Percentiles rank a stretch among this genome's conserved stretches.
phyloP scores from a whole-genome alignment of 2,888 invertebrate species.

The Habroteleia sp. region DNA sequence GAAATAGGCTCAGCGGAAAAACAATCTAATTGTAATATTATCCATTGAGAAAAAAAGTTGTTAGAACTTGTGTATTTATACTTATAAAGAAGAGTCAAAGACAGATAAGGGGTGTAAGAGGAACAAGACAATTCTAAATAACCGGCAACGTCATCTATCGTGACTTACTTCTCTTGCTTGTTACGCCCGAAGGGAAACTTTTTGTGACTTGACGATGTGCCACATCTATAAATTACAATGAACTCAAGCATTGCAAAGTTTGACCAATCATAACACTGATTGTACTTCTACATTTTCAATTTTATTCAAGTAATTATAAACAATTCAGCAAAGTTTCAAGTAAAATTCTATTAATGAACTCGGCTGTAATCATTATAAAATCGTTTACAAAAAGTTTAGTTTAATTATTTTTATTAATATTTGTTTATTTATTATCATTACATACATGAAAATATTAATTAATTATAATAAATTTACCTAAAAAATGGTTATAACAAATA shows the following conservation, averaged over 20 bases:
- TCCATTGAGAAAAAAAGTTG: too few species aligned
- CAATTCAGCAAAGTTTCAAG: constrained; percentile 25
- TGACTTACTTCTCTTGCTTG: constrained; percentile 41
- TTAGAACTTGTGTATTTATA: too few species aligned
- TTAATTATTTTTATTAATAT: neutral
- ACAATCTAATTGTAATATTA: too few species aligned
- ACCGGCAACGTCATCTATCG: constrained; percentile 48
- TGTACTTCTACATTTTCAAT: constrained; percentile 20
- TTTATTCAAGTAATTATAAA: constrained; percentile 23
- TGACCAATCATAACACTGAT: constrained; percentile 26
- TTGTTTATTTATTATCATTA: too few species aligned
- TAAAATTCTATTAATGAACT: constrained; percentile 11
- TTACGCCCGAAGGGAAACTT: constrained; percentile 43
- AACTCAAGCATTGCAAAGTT: constrained; percentile 32
- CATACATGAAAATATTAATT: too few species aligned
- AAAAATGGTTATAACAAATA: too few species aligned
- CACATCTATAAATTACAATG: constrained; percentile 45
- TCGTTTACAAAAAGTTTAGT: neutral
- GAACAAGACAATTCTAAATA: constrained; percentile 46
- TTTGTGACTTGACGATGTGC: constrained; percentile 46
- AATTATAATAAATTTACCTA: too few species aligned
- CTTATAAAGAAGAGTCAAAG: constrained; percentile 24
- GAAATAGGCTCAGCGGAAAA: too few species aligned
- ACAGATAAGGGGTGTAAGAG: constrained; percentile 26
- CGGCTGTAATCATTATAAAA: neutral